phyloP scores from a whole-genome alignment of 37 sponge, comb jelly and placozoan species.

The Spongia lamella region DNA sequence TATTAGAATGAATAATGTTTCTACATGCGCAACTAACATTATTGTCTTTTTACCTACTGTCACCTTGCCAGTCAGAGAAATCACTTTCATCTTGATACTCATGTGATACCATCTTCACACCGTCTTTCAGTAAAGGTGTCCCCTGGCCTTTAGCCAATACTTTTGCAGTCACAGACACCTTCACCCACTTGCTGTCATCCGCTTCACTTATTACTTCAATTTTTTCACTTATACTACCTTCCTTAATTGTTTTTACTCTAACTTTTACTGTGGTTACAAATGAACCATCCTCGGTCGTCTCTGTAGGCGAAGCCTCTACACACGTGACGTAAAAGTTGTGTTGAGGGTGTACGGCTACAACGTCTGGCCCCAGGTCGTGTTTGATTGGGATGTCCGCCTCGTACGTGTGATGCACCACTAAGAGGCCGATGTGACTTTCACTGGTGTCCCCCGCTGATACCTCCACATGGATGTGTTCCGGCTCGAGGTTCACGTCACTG shows the following conservation, averaged over 20 bases:
- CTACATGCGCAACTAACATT: too few species aligned
- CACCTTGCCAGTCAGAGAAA: constrained; percentile 78
- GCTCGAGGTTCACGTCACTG: constrained; percentile 50
- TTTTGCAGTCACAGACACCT: constrained; percentile 62
- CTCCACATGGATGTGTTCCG: constrained; percentile 56
- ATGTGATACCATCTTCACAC: constrained; percentile 65
- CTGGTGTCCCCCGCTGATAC: constrained; percentile 4
- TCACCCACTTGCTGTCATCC: constrained; percentile 15
- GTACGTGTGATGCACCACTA: constrained; percentile 73
- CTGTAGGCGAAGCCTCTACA: constrained; percentile 1
- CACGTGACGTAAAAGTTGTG: constrained; percentile 57
- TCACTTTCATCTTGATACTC: constrained; percentile 65
- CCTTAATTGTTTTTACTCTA: constrained; percentile 69
- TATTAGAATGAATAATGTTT: too few species aligned
- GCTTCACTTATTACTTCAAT: constrained; percentile 28
- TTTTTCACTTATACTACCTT: constrained; percentile 58
- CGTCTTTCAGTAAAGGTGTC: constrained; percentile 71
- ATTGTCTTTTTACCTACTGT: not conserved
- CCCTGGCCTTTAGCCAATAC: constrained; percentile 60
- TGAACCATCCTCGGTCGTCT: not conserved
- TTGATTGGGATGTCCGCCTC: constrained; percentile 46
- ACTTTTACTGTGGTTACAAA: constrained; percentile 44
- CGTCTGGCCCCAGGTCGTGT: constrained; percentile 45
- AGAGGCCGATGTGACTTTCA: constrained; percentile 75
- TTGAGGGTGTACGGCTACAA: constrained; percentile 41